These are phyloP conservation scores for Teinopalpus imperialis DNA, from an alignment of 2,888 invertebrate species.

Conservation along the genomic window DNA sequence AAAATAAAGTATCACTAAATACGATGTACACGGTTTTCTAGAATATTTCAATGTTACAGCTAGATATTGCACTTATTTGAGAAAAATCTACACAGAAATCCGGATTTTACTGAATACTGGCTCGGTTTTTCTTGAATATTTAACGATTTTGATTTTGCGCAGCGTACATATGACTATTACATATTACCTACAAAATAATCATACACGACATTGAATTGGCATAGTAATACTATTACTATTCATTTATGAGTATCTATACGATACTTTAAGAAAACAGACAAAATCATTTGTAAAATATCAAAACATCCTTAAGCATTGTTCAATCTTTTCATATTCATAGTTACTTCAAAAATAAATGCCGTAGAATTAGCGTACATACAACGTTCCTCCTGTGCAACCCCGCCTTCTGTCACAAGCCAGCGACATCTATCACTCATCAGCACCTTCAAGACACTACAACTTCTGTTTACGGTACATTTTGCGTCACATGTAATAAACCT, in stretches of 20 bases:
- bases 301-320: constrained; percentile 30
- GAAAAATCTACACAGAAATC: constrained; percentile 72
- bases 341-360: constrained; percentile 30
- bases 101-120: constrained; percentile 75
- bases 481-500: constrained; percentile 30
- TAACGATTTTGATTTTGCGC: constrained; percentile 47
- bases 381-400: constrained; percentile 44
- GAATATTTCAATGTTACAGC: constrained; percentile 58
- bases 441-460: constrained; percentile 67
- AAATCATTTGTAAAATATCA: constrained; percentile 39
- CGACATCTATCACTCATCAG: constrained; percentile 53
- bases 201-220: constrained; percentile 45
- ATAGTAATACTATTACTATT: constrained; percentile 32
- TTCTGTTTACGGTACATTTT: constrained; percentile 45
- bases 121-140: constrained; percentile 71
- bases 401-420: constrained; percentile 56
- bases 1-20: constrained; percentile 27
- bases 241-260: constrained; percentile 33
- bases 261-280: constrained; percentile 31
- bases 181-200: constrained; percentile 48
- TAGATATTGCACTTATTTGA: constrained; percentile 73
- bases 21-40: constrained; percentile 34
- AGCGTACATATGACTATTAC: constrained; percentile 40
- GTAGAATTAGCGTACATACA: constrained; percentile 30
- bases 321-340: constrained; percentile 31